These are phyloP conservation scores for Griposia aprilina DNA, from an alignment of 2,888 invertebrate species.

Conservation along the genomic window DNA sequence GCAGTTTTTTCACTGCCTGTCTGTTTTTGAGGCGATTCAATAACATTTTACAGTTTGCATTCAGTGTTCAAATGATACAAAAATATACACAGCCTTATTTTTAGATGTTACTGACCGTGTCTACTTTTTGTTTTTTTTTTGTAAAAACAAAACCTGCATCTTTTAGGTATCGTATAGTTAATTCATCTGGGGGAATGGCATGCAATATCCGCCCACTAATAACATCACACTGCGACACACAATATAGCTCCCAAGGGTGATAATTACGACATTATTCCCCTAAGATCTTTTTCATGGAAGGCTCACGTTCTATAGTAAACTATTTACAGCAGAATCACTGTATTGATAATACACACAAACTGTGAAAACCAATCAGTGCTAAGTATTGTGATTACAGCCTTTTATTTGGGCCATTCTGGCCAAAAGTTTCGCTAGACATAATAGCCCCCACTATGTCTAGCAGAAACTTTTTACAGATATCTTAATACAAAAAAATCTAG, in stretches of 20 bases:
- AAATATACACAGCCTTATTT: not conserved
- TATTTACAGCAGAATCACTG: constrained; percentile 2
- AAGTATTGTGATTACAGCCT: constrained; percentile 15
- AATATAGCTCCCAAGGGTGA: constrained; percentile 4
- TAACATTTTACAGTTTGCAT: constrained; percentile 2
- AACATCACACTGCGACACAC: constrained; percentile 13
- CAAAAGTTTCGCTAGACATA: too few relatives aligned
- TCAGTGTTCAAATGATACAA: not conserved
- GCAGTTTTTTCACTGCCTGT: not conserved
- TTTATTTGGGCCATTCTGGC: not conserved
- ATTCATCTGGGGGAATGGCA: constrained; percentile 1
- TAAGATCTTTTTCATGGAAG: constrained; percentile 14
- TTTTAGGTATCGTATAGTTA: constrained; percentile 22
- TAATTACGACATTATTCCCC: constrained; percentile 28
- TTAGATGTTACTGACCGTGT: not conserved
- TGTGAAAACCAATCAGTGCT: constrained; percentile 27
- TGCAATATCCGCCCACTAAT: constrained; percentile 15
- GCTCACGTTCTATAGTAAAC: constrained; percentile 2
- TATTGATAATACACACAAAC: constrained; percentile 18
- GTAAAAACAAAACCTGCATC: not conserved
- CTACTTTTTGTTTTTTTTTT: not conserved
- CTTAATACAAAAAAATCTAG: not conserved
- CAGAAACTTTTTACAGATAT: not conserved
- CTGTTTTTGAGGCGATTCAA: not conserved
- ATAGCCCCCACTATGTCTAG: not conserved